These are phyloP conservation scores for Chaetura pelagica DNA, from an alignment of 2,113 vertebrate genomes.

Conservation along the genomic window DNA sequence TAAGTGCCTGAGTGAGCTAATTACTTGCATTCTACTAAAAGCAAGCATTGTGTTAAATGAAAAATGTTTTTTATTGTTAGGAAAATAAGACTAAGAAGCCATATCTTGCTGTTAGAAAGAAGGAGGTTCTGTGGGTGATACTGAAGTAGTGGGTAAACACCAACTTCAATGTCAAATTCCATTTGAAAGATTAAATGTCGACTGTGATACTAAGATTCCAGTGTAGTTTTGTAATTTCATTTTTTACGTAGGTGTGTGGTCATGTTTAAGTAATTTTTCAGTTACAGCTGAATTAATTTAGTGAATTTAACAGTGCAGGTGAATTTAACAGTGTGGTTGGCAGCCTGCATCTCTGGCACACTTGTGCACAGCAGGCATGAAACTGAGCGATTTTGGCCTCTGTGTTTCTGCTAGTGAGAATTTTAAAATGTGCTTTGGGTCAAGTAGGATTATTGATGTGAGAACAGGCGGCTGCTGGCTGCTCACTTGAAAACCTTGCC, in stretches of 20 bases:
- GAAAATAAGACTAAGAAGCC: not conserved
- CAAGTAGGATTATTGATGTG: slow-evolving; percentile 4
- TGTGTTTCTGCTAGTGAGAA: not conserved
- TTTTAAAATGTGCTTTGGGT: not conserved
- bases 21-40: not conserved
- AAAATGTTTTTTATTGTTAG: not conserved
- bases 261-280: not conserved
- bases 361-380: not conserved
- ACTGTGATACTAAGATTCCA: not conserved
- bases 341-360: not conserved
- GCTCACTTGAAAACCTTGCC: not conserved
- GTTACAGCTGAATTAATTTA: not conserved
- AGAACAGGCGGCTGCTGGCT: not conserved
- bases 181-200: not conserved
- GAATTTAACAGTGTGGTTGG: not conserved
- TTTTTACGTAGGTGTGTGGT: not conserved
- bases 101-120: not conserved
- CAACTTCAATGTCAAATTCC: not conserved
- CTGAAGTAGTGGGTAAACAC: not conserved
- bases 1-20: not conserved
- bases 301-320: not conserved
- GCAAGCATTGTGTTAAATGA: not conserved
- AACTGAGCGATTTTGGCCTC: not conserved
- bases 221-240: not conserved
- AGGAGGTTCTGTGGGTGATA: not conserved